A percentile compares a stretch with the other conserved stretches of the same genome.
phyloP scores from a whole-genome alignment of 2,113 vertebrate species.

The Smithornis capensis region DNA sequence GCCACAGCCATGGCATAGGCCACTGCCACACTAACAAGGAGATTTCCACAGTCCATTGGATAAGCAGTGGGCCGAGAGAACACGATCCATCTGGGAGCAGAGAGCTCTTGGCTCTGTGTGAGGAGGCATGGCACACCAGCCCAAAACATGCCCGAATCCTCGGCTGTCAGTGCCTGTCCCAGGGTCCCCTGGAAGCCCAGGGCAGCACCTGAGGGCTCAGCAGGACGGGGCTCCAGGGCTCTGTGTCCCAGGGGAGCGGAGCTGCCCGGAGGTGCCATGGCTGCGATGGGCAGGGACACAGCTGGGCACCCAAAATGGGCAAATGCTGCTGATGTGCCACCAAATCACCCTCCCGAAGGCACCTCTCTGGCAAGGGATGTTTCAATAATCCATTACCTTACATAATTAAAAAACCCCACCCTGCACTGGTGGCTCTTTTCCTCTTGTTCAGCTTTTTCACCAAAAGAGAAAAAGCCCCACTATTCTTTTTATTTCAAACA shows the following conservation, averaged over 20 bases:
- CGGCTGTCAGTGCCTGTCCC: background rate
- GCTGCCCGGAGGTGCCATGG: background rate
- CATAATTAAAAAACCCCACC: background rate
- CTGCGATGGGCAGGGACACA: rapidly evolving
- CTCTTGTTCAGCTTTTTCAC: background rate
- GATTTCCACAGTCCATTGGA: background rate
- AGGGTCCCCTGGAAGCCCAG: background rate
- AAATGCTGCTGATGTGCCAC: rapidly evolving
- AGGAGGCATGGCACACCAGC: background rate
- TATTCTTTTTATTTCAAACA: background rate
- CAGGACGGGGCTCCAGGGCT: rapidly evolving
- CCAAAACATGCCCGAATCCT: background rate
- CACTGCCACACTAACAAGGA: background rate
- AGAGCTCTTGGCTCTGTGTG: rapidly evolving
- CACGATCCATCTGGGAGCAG: background rate
- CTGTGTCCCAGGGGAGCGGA: rapidly evolving
- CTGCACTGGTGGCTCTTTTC: background rate
- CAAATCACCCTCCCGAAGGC: background rate
- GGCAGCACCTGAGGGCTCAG: background rate
- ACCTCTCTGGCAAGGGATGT: background rate
- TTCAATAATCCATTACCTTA: background rate
- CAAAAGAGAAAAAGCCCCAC: background rate
- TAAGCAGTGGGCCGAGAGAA: rapidly evolving
- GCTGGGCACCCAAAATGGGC: rapidly evolving
- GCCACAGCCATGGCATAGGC: background rate